These are phyloP conservation scores for Eulacestoma nigropectus DNA, from an alignment of 2,113 vertebrate genomes.

Conservation along the genomic window DNA sequence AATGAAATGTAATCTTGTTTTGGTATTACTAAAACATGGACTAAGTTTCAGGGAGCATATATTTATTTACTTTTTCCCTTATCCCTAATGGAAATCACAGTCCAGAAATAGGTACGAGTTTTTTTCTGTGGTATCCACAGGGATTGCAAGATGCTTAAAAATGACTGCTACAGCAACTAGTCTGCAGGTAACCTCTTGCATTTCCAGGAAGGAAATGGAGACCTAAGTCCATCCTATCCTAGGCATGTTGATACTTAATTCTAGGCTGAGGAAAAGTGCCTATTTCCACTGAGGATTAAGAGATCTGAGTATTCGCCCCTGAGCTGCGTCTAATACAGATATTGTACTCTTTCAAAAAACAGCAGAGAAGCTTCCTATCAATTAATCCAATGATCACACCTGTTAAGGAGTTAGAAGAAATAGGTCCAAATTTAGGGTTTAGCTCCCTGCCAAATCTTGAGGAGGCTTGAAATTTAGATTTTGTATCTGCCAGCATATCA, in stretches of 20 bases:
- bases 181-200: not conserved
- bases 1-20: not conserved
- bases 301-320: not conserved
- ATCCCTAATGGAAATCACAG: not conserved
- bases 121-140: not conserved
- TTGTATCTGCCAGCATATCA: not conserved
- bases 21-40: not conserved
- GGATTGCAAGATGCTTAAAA: not conserved
- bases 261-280: not conserved
- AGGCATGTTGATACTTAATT: not conserved
- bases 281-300: not conserved
- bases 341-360: not conserved
- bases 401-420: not conserved
- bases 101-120: not conserved
- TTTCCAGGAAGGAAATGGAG: not conserved
- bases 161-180: not conserved
- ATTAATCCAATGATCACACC: not conserved
- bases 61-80: not conserved
- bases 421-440: not conserved
- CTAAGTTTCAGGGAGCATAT: not conserved
- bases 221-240: not conserved
- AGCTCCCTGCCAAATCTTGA: not conserved
- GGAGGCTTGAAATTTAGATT: not conserved
- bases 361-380: not conserved
- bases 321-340: not conserved